Evolutionary conservation across 2,888 invertebrate genomes (phyloP).

Genomic region (Polydrusus cervinus): DNA sequence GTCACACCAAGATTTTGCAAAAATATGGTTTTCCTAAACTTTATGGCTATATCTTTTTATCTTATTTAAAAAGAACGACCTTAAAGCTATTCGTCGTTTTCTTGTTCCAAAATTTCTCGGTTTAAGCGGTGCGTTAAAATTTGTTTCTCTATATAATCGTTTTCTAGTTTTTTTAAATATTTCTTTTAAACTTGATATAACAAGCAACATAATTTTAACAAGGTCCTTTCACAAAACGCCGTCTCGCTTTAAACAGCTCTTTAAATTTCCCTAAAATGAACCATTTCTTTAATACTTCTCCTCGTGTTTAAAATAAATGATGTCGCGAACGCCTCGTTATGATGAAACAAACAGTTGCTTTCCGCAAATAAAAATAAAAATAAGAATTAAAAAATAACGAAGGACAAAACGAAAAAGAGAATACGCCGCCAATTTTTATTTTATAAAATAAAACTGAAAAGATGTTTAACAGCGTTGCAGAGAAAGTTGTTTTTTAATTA

Average conservation of each 20-base stretch:
- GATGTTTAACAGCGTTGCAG: no score
- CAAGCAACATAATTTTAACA: slow-evolving; percentile 47
- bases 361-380: slow-evolving; percentile 1
- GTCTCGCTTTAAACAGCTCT: slow-evolving; percentile 23
- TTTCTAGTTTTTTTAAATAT: slow-evolving; percentile 6
- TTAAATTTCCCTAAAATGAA: slow-evolving; percentile 44
- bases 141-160: not conserved
- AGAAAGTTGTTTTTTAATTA: no score
- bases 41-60: no score
- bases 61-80: not conserved
- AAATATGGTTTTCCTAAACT: no score
- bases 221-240: slow-evolving; percentile 38
- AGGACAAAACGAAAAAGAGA: not conserved
- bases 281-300: slow-evolving; percentile 24
- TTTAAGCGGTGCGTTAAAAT: no score
- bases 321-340: slow-evolving; percentile 44
- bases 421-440: not conserved
- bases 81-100: no score
- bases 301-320: slow-evolving; percentile 44
- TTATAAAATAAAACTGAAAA: no score
- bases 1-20: no score
- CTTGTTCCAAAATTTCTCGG: no score
- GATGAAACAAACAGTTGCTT: slow-evolving; percentile 2
- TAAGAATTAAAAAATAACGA: slow-evolving; percentile 9
- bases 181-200: slow-evolving; percentile 41